Percentiles rank a stretch among this genome's conserved stretches.
Evolutionary conservation across 2,797 vertebrate species (phyloP).

Genomic region (Schizopygopsis pylzovi): DNA sequence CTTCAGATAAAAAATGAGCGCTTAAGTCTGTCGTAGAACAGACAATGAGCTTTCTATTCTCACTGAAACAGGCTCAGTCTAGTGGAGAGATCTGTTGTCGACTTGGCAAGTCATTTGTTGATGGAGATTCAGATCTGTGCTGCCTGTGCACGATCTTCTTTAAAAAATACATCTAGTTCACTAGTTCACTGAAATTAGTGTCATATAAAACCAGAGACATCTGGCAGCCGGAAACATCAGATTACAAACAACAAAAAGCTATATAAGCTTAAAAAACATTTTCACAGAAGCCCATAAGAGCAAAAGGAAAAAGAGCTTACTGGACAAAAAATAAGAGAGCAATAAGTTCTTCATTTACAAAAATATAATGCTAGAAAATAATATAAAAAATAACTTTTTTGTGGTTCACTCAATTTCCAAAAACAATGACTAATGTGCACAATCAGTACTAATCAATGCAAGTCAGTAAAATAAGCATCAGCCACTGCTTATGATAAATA

Average conservation of each 20-base stretch:
- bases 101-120: not conserved
- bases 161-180: constrained; percentile 3
- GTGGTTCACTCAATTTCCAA: not conserved
- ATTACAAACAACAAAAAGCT: constrained; percentile 9
- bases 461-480: not conserved
- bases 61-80: not conserved
- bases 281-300: not conserved
- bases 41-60: constrained; percentile 16
- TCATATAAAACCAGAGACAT: not conserved
- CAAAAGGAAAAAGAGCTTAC: not conserved
- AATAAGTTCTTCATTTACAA: not conserved
- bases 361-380: not conserved
- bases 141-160: not conserved
- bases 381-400: not conserved
- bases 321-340: not conserved
- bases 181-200: not conserved
- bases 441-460: not conserved
- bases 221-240: not conserved
- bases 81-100: not conserved
- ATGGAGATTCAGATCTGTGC: not conserved
- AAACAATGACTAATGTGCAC: not conserved
- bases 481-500: not conserved
- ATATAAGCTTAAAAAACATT: constrained; percentile 16
- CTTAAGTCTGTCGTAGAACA: not conserved
- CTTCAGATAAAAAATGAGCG: constrained; percentile 8